Evolutionary conservation across 2,113 vertebrate genomes (phyloP), one percentile per base, ranked within the genome.

Genomic region (Telmatochromis bifrenatus): DNA sequence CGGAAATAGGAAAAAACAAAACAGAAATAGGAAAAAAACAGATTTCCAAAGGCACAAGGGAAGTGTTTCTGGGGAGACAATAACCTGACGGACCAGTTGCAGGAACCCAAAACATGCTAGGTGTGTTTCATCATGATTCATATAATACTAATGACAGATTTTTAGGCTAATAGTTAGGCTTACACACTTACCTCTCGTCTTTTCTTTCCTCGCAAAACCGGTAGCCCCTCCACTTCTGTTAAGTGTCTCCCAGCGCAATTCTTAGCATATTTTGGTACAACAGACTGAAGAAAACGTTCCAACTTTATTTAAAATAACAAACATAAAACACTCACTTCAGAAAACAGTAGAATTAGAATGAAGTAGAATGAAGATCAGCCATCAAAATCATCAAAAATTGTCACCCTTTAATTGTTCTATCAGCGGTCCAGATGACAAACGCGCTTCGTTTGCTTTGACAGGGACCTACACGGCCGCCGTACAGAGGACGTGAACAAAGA

Each of bases 401-500:
- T 65, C 60, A 65, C 10, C 19, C 60, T 65, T 37, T 65, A n/a
- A n/a, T 35, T 65, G 10, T 65, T 19, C 60, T 21, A 7, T 37
- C 0, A 65, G 33, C 6, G 2, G 31, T 65, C 60, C 26, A 26
- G 26, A 26, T 26, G 26, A 26, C 26, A 0, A 26, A 26, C 26
- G 26, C 26, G 26, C 26, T 26, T 26, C 26, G 26, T 26, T 26
- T 26, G 26, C 26, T 26, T 26, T 6, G 15, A 7, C 53, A 21
- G 35, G 7, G 35, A 68, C 35, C 37, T 83, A 4, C 2, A 56
- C 84, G 80, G 88, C 42, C 37, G 51, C 94, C 88, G 88, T 92
- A 87, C 2, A 4, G 28, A 17, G 1, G 5, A 35, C 65, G 17
- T 23, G 23, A 12, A 2, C 6, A 19, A 45, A 45, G 23, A 95